Evolutionary conservation across 2,888 invertebrate species (phyloP), one percentile per base, ranked within the genome.

Genomic region (Drymonia ruficornis): DNA sequence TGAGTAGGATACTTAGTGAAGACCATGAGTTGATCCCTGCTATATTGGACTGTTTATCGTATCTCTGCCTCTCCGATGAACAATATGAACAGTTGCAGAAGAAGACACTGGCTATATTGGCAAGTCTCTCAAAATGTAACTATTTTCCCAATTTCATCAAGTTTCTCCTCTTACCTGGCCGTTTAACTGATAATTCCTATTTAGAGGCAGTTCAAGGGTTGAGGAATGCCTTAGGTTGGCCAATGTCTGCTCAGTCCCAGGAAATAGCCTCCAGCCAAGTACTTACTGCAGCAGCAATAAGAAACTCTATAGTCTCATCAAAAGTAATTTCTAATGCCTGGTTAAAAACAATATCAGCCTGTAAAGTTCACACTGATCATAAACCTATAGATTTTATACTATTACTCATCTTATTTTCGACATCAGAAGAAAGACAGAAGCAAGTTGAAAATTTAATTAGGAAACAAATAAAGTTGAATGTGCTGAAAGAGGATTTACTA

Each of bases 321-420:
- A 95, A 94, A 80, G 74, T 82, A 28, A 84, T 94, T 63, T 84
- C 89, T 1, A 94, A 94, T 69, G 88, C 93, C 31, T 95, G 95
- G 91, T 67, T 94, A 2, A 93, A 93, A 72, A 84, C 94, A n/a
- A 85, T 95, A 56, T 89, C 91, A 50, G 83, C 78, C 52, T 90
- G 94, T 52, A 93, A 93, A 76, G 61, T 78, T 0, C 80, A 75
- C 52, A 82, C 89, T 42, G 94, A 94, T 55, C 93, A 94, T 59
- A 95, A 95, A 84, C 93, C 96, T 0, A 91, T 96, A 58, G 96
- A 97, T 84, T 88, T 96, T 50, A 83, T 95, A 16, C 87, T 96
- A 61, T 79, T 96, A 16, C 76, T 96, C n/a, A 91, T 96, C 66
- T 82, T 96, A 18, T 94, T 95, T 65, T 91, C 94, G n/a, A 92